Evolutionary conservation across 2,888 invertebrate genomes (phyloP).

Genomic region (Baccha elongata): DNA sequence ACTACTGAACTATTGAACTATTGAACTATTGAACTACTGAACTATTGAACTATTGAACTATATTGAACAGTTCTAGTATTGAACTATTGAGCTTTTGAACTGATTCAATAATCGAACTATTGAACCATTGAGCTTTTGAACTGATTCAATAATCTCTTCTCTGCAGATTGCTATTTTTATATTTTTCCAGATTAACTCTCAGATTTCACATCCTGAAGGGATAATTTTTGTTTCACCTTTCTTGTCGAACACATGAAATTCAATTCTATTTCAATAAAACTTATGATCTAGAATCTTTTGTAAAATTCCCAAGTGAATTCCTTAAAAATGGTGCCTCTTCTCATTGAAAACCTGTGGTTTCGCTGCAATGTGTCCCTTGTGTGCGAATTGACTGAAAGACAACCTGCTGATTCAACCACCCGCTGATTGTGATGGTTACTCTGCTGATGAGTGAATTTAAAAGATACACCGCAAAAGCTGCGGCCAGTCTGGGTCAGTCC

Average conservation of each 20-base stretch:
- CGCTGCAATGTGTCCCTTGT: constrained; percentile 39
- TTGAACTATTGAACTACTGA: too few species aligned
- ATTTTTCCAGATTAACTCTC: too few species aligned
- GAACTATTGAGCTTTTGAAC: too few species aligned
- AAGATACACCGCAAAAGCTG: constrained; percentile 45
- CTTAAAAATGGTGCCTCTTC: constrained; percentile 26
- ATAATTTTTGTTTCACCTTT: too few species aligned
- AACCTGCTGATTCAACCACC: constrained; percentile 67
- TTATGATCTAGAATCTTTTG: constrained; percentile 52
- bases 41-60: too few species aligned
- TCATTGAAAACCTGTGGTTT: constrained; percentile 21
- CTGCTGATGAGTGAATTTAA: constrained; percentile 62
- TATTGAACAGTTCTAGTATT: too few species aligned
- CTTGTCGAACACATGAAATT: constrained; percentile 33
- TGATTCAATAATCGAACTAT: too few species aligned
- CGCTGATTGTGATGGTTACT: constrained; percentile 46
- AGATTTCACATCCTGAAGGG: too few species aligned
- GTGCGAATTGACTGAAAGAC: constrained; percentile 60
- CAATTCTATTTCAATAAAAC: constrained; percentile 10
- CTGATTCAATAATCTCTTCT: too few species aligned
- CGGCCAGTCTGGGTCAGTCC: constrained; percentile 33
- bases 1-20: too few species aligned
- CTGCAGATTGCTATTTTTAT: too few species aligned
- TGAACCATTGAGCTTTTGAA: too few species aligned
- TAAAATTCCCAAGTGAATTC: constrained; percentile 24